Evolutionary conservation across 2,888 invertebrate genomes (phyloP), one percentile per base, ranked within the genome.

Genomic region (Trichogramma evanescens): DNA sequence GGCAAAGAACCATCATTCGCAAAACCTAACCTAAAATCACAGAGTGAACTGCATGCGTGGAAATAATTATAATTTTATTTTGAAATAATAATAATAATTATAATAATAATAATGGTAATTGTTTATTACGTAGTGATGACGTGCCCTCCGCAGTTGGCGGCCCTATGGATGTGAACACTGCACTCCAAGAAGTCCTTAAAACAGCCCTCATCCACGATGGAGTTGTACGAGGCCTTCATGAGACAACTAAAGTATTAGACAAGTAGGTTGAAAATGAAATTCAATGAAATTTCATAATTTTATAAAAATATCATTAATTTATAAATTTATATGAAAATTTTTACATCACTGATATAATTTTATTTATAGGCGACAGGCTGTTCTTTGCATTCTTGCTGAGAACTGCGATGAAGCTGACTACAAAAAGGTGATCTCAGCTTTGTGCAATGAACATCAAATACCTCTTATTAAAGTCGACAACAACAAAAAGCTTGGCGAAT

Each of bases 401-500:
- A 97, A 97, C 81, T 98, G 98, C 77, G 97, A 99, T 74, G 98
- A 99, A 81, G 93, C 93, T 56, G 89, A 91, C 80, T 99, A 99
- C 85, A 94, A 95, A 78, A 97, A 96, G 78, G 83, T 99, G 56
- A 94, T 99, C 40, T 93, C 95, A 76, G 98, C 97, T 48, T 85
- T 99, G 61, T 99, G 99, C 83, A 93, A 95, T 67, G 97, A 98
- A 81, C 99, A 99, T 81, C 91, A 93, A 78, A 99, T 99, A 77
- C 95, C 97, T 63, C 84, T 99, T 65, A 89, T 99, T 68, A 93
- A 93, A 83, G 96, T 99, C 54, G 97, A 98, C 79, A 95, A 96
- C 81, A 98, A 97, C 83, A 98, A 98, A 82, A 96, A 96, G 78
- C 86, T 99, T 59, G 99, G 99, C 53, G 99, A 99, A 84, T 98